phyloP scores from a whole-genome alignment of 1,140 invertebrate genomes.

The Camponotus pennsylvanicus region DNA sequence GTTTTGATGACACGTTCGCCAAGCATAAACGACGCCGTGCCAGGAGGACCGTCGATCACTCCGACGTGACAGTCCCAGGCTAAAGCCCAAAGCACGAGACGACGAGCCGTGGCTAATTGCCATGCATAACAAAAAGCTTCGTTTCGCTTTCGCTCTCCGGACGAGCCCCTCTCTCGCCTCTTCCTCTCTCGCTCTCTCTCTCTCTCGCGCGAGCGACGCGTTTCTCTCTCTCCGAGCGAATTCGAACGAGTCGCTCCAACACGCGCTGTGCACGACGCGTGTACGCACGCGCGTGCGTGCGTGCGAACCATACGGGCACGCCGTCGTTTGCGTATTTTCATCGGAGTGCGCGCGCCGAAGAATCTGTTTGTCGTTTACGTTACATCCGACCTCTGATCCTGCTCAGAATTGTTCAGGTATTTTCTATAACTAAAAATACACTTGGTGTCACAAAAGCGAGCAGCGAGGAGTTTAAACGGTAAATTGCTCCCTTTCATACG shows the following conservation, averaged over 20 bases:
- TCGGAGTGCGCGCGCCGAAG: constrained; percentile 10
- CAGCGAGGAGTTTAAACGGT: neutral
- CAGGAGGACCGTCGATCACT: constrained; percentile 76
- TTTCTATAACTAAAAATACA: constrained; percentile 43
- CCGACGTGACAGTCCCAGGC: constrained; percentile 77
- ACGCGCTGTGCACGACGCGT: constrained; percentile 43
- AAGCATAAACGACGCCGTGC: constrained; percentile 64
- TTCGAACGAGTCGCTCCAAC: constrained; percentile 3
- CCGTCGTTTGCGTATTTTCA: constrained; percentile 39
- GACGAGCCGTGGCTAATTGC: constrained; percentile 69
- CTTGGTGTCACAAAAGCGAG: neutral
- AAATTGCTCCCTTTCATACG: too few species aligned
- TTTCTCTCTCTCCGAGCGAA: constrained; percentile 26
- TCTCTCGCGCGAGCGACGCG: neutral
- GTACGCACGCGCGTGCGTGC: constrained; percentile 58
- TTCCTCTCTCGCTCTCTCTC: neutral
- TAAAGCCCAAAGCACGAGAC: constrained; percentile 76
- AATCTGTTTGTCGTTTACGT: constrained; percentile 54
- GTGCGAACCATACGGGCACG: constrained; percentile 36
- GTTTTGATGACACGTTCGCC: constrained; percentile 71
- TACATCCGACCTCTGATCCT: constrained; percentile 32
- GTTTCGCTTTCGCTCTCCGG: constrained; percentile 48
- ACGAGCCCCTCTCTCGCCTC: neutral
- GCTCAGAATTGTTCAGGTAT: neutral
- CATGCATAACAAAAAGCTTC: constrained; percentile 64